These are phyloP conservation scores for Cacoxenus indagator DNA, from an alignment of 2,888 invertebrate genomes.

Conservation along the genomic window DNA sequence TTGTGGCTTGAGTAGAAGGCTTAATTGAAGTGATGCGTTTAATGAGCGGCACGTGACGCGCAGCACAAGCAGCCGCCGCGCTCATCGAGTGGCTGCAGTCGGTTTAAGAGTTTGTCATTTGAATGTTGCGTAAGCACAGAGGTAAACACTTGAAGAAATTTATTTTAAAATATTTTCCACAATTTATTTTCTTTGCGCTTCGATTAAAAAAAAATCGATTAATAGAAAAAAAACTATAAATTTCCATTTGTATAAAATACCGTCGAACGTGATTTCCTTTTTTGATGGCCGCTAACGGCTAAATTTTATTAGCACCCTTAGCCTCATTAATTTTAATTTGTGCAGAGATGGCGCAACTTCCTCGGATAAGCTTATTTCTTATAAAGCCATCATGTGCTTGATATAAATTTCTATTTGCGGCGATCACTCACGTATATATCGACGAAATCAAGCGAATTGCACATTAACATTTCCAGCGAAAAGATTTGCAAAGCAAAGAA, in stretches of 20 bases:
- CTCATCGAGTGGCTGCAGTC: neutral
- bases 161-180: no score
- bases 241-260: neutral
- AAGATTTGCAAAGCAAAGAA: slow-evolving; percentile 28
- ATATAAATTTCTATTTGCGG: slow-evolving; percentile 43
- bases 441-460: neutral
- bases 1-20: neutral
- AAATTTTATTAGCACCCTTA: neutral
- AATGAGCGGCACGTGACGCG: slow-evolving; percentile 65
- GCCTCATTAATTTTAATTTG: slow-evolving; percentile 18
- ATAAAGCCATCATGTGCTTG: slow-evolving; percentile 39
- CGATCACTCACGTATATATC: neutral
- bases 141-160: neutral
- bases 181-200: neutral
- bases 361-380: slow-evolving; percentile 3
- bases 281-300: neutral
- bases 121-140: neutral
- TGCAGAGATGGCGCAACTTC: neutral
- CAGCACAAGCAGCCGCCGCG: neutral
- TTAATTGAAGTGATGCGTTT: slow-evolving; percentile 59
- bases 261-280: neutral
- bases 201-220: neutral
- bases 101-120: slow-evolving; percentile 3
- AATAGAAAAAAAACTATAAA: neutral
- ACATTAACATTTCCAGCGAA: slow-evolving; percentile 23